Evolutionary conservation across 1,140 invertebrate genomes (phyloP).

Genomic region (Limonius californicus): DNA sequence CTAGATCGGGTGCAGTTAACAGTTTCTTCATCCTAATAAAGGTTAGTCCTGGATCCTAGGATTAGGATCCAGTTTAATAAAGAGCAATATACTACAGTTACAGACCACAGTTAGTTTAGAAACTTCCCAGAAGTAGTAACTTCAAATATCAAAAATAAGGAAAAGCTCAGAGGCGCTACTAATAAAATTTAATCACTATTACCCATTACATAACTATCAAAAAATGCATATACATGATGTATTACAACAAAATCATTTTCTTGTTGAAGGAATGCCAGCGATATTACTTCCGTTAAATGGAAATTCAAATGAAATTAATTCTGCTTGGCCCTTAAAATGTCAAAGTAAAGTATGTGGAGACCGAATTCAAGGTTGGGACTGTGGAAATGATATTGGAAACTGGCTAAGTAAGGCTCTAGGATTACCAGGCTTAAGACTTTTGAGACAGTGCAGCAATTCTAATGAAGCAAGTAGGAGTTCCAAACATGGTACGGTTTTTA

Average conservation of each 20-base stretch:
- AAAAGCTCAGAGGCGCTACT: too few relatives aligned
- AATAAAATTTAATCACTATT: too few relatives aligned
- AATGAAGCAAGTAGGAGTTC: conserved; percentile 38
- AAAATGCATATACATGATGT: neutral
- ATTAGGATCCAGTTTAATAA: too few relatives aligned
- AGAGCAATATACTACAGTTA: too few relatives aligned
- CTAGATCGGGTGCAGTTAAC: too few relatives aligned
- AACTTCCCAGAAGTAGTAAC: too few relatives aligned
- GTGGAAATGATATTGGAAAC: conserved; percentile 70
- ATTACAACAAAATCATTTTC: too few relatives aligned
- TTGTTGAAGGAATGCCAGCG: conserved; percentile 53
- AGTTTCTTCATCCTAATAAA: too few relatives aligned
- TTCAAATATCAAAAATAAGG: too few relatives aligned
- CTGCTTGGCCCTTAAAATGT: conserved; percentile 44
- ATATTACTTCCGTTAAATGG: conserved; percentile 50
- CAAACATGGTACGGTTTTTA: conserved; percentile 1
- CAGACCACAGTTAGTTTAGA: too few relatives aligned
- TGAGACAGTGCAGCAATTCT: conserved; percentile 56
- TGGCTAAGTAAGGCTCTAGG: conserved; percentile 72
- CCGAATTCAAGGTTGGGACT: conserved; percentile 73
- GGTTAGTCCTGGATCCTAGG: too few relatives aligned
- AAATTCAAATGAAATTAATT: conserved; percentile 22
- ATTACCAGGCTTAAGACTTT: conserved; percentile 62
- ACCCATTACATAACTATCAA: neutral
- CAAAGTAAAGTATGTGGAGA: conserved; percentile 83